A percentile compares a stretch with the other conserved stretches of the same genome.
Evolutionary conservation across 2,888 invertebrate species (phyloP).

Genomic region (Drosophila eohydei): DNA sequence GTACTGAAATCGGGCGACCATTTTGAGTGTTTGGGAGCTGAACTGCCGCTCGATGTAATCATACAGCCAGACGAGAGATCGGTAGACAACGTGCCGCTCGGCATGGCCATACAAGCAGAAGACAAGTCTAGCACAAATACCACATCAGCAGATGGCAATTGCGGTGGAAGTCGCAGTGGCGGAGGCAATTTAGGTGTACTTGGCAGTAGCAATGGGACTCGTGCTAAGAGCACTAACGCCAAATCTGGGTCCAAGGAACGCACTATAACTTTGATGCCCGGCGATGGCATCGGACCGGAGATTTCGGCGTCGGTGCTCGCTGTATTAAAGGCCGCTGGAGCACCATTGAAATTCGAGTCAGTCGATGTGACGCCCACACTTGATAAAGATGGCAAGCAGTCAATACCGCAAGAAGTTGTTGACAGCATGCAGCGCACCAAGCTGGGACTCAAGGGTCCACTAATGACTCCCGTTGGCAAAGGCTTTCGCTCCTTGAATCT

Average conservation of each 20-base stretch:
- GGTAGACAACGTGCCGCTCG: background rate
- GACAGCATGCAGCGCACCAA: slow-evolving; percentile 98
- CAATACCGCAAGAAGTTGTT: slow-evolving; percentile 97
- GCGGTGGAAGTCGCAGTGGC: background rate
- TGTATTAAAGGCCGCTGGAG: slow-evolving; percentile 95
- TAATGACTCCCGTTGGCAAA: slow-evolving; percentile 99
- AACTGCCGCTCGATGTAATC: background rate
- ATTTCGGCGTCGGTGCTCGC: slow-evolving; percentile 98
- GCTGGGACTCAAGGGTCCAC: slow-evolving; percentile 98
- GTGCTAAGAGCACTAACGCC: background rate
- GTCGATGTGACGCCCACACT: slow-evolving; percentile 98
- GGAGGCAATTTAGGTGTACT: no score
- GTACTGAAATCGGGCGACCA: no score
- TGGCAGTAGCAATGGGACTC: background rate
- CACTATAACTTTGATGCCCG: slow-evolving; percentile 95
- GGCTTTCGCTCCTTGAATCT: slow-evolving; percentile 99
- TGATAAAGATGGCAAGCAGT: slow-evolving; percentile 93
- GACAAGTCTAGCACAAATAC: no score
- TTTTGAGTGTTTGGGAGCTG: background rate
- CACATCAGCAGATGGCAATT: background rate
- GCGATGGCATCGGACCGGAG: slow-evolving; percentile 99
- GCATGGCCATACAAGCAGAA: background rate
- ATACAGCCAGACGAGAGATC: background rate
- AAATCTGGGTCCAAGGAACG: slow-evolving; percentile 11
- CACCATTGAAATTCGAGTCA: slow-evolving; percentile 98